These are phyloP conservation scores for Orchesella flavescens DNA, from an alignment of 2,888 invertebrate species.

Conservation along the genomic window DNA sequence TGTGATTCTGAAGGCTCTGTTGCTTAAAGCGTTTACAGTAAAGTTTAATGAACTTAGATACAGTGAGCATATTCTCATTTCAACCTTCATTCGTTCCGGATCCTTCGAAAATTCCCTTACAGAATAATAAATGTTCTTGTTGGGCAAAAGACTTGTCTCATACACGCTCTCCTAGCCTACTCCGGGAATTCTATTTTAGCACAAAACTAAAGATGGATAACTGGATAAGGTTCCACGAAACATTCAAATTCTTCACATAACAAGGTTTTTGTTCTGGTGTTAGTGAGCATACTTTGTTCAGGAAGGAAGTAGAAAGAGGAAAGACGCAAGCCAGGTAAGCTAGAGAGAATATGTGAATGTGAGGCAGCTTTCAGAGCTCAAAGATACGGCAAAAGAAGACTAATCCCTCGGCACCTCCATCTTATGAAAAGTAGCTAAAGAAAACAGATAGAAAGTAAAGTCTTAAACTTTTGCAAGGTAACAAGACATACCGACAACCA, in stretches of 20 bases:
- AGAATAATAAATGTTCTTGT: slow-evolving; percentile 45
- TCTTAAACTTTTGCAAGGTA: background rate
- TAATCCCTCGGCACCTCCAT: slow-evolving; percentile 35
- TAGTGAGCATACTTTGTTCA: background rate
- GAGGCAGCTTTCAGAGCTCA: background rate
- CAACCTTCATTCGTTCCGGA: slow-evolving; percentile 39
- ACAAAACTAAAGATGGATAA: slow-evolving; percentile 11
- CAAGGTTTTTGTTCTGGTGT: no score
- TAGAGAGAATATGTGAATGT: background rate
- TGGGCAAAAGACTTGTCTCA: slow-evolving; percentile 16
- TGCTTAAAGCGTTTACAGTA: no score
- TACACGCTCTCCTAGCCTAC: slow-evolving; percentile 25
- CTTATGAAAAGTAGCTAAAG: slow-evolving; percentile 1
- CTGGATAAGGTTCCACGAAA: slow-evolving; percentile 22
- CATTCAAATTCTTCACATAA: slow-evolving; percentile 19
- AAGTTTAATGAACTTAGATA: slow-evolving; percentile 18
- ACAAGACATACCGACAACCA: background rate
- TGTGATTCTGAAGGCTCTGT: no score
- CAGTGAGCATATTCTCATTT: slow-evolving; percentile 23
- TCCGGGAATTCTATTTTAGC: slow-evolving; percentile 27
- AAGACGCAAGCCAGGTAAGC: slow-evolving; percentile 11
- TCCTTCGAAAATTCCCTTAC: slow-evolving; percentile 37
- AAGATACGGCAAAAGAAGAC: slow-evolving; percentile 9
- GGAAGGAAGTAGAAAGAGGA: background rate
- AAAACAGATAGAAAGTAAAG: slow-evolving; percentile 14